Evolutionary conservation across 2,113 vertebrate genomes (phyloP), one percentile per base, ranked within the genome.

Genomic region (Spea bombifrons): DNA sequence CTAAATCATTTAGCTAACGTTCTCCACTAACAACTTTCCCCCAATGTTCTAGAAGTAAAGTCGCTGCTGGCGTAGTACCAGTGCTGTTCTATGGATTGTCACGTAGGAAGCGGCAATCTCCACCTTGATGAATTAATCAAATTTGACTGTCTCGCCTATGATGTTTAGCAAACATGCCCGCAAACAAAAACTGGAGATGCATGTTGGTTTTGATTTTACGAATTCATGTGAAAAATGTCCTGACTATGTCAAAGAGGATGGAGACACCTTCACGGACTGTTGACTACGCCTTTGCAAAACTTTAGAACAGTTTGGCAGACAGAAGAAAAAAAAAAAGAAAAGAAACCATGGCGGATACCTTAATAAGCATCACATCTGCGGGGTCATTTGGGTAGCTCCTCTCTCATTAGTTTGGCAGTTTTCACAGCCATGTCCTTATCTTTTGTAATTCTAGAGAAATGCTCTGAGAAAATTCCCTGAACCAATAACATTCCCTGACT

Each of bases 231-330:
- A 84, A 88, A 90, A 91, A 86, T 86, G 88, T 87, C 88, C 88
- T 91, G 88, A 89, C 88, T 91, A 91, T 93, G 94, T 94, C 92
- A 93, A 90, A 91, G 91, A 90, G 90, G 89, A 89, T 90, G 89
- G 88, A 93, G 93, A 96, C 91, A 94, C 95, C 95, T 97, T 98
- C 95, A 97, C 92, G 93, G 97, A 92, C 96, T 91, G 91, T 89
- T 96, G 93, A 88, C 92, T 94, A 92, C 90, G 91, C 92, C 90
- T 96, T 88, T 63, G 87, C 91, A 89, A 88, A 92, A 92, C 93
- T 90, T 91, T 82, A 83, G 82, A 90, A 83, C 89, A 90, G 89
- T 92, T 90, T 92, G 89, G 84, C 81, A 86, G 90, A 96, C 93
- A 94, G 76, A 78, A 55, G 49, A 43, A 44, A 53, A 52, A 48